Percentiles rank a stretch among this genome's conserved stretches.
Evolutionary conservation across 2,797 vertebrate genomes (phyloP).

Genomic region (Paguma larvata): DNA sequence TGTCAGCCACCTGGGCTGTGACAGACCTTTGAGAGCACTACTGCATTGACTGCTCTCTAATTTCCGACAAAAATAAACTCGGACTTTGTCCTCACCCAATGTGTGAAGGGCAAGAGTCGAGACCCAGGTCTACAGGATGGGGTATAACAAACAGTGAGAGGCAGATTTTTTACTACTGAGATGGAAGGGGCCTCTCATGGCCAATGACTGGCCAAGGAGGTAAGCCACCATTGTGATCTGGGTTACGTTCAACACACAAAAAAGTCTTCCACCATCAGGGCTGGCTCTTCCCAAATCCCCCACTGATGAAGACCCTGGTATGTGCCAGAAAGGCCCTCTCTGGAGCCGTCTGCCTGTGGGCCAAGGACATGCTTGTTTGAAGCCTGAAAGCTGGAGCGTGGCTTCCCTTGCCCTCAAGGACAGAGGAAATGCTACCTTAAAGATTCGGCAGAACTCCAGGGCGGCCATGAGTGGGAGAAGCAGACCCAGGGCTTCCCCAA

Average conservation of each 20-base stretch:
- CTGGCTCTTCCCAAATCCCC: neutral
- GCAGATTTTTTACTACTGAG: neutral
- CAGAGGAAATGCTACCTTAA: accelerated
- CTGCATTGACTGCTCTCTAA: neutral
- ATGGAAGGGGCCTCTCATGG: neutral
- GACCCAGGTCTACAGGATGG: neutral
- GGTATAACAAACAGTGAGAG: neutral
- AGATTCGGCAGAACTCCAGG: neutral
- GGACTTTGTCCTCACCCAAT: neutral
- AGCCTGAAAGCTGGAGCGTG: neutral
- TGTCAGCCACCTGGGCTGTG: no score
- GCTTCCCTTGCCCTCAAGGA: neutral
- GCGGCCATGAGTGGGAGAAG: neutral
- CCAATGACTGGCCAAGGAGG: neutral
- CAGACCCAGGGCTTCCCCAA: neutral
- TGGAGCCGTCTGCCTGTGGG: neutral
- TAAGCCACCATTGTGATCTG: neutral
- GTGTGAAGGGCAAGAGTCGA: neutral
- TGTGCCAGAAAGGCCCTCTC: neutral
- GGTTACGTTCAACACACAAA: neutral
- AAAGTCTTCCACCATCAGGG: neutral
- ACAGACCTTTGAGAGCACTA: neutral
- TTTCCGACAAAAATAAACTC: neutral
- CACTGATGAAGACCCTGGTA: neutral
- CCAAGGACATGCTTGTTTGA: neutral